Evolutionary conservation across 2,888 invertebrate species (phyloP), one percentile per base, ranked within the genome.

Genomic region (Callosobruchus maculatus): DNA sequence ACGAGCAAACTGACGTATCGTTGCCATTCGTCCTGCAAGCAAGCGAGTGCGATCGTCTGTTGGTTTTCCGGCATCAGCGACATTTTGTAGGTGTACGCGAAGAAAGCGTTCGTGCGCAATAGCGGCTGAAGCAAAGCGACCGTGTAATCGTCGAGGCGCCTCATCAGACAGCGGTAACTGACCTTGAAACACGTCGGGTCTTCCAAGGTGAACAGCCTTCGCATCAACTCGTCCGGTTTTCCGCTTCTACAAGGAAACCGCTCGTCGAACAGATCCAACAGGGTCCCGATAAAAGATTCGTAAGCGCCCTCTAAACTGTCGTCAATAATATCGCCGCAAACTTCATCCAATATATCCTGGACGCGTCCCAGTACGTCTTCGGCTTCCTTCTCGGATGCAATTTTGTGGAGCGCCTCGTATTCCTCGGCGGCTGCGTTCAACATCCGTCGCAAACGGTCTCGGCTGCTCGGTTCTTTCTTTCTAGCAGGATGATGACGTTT

Each of bases 1-100:
- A 91, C 86, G 72, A 95, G 80, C 70, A 90, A 80, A 82, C 93
- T 93, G 0, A 93, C 88, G 22, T 89, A 90, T 66, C 87, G 88
- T 75, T 89, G 88, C 80, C 79, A 82, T 66, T 49, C 49, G 13
- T 49, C 30, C 30, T 30, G 4, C 30, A 30, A 30, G 30, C 30
- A 30, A 5, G 30, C 30, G 4, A 30, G 30, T n/a, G n/a, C n/a
- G n/a, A n/a, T n/a, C n/a, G n/a, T n/a, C n/a, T n/a, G n/a, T n/a
- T n/a, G n/a, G n/a, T n/a, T 4, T 26, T 49, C 49, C 49, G 49
- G 5, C 18, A 49, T 49, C 49, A 18, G 1, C 5, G 49, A 49
- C 26, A 26, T 26, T 49, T 49, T 49, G 49, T 18, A 49, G 18
- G 49, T 18, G 13, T 13, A 49, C 18, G 13, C 49, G 18, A 49